Conservation (phyloP, 2,888 invertebrate genomes). For the Bugula neritina region DNA sequence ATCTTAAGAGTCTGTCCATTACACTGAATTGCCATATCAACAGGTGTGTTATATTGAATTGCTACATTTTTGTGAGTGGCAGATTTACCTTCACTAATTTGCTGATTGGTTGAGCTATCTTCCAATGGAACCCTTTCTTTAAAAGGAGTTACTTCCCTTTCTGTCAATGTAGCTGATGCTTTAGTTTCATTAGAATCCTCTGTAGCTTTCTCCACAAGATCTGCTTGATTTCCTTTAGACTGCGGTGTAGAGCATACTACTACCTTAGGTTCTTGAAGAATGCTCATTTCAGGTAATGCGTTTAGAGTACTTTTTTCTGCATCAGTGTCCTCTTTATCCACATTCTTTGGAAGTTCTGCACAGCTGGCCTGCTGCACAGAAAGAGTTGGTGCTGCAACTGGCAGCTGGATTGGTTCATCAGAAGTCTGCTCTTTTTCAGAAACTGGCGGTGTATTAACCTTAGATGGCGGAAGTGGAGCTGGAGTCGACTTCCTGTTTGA, state of each 20-base stretch:
- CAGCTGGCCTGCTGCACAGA: too few species aligned
- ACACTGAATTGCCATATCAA: constrained; percentile 13
- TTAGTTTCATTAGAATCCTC: background rate
- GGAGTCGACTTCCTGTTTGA: background rate
- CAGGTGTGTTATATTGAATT: background rate
- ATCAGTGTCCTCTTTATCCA: too few species aligned
- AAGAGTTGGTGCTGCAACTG: too few species aligned
- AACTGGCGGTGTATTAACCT: background rate
- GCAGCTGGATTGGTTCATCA: background rate
- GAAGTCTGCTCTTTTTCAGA: background rate
- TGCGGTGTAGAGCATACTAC: background rate
- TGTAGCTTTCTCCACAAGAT: background rate
- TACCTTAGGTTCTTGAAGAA: background rate
- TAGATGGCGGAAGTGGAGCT: background rate
- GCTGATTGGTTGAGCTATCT: background rate
- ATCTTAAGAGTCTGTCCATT: background rate
- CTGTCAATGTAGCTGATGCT: background rate
- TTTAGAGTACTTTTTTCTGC: too few species aligned
- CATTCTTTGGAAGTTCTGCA: too few species aligned
- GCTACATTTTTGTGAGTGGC: background rate
- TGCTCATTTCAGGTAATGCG: background rate
- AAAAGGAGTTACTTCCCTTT: background rate
- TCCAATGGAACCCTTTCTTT: background rate
- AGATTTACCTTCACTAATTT: background rate
- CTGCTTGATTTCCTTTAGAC: too few species aligned